A percentile compares a stretch with the other conserved stretches of the same genome.
These are phyloP conservation scores for Microplitis deprimator DNA, from an alignment of 2,888 invertebrate species.

Conservation along the genomic window DNA sequence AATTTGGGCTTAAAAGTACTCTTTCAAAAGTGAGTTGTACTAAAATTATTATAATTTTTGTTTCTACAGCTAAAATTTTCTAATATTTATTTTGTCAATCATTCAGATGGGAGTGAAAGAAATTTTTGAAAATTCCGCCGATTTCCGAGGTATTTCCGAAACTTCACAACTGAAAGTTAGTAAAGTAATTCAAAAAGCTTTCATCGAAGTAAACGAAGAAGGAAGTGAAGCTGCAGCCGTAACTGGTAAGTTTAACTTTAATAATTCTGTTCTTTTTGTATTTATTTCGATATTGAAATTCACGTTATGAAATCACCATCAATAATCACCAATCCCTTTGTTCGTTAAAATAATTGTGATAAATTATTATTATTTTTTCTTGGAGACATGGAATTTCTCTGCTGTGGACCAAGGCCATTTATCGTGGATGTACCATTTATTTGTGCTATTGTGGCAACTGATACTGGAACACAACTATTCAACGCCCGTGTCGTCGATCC, in stretches of 20 bases:
- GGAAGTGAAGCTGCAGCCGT: constrained; percentile 77
- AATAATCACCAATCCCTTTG: too few relatives aligned
- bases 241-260: constrained; percentile 19
- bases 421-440: not conserved
- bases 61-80: too few relatives aligned
- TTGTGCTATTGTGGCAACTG: not conserved
- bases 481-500: constrained; percentile 17
- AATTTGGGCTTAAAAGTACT: constrained; percentile 57
- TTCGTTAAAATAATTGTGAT: too few relatives aligned
- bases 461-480: constrained; percentile 22
- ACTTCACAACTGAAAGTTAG: constrained; percentile 75
- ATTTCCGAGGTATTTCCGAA: constrained; percentile 78
- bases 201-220: constrained; percentile 88
- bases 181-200: constrained; percentile 86
- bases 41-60: too few relatives aligned
- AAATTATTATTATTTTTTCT: too few relatives aligned
- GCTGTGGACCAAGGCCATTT: too few relatives aligned
- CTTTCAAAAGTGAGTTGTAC: too few relatives aligned
- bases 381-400: not conserved
- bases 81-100: constrained; percentile 43
- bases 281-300: too few relatives aligned
- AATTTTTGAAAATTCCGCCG: constrained; percentile 77
- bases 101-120: constrained; percentile 76
- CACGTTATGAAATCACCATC: too few relatives aligned
- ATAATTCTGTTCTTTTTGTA: not conserved